Evolutionary conservation across 2,888 invertebrate genomes (phyloP).

Genomic region (Pteria penguin): DNA sequence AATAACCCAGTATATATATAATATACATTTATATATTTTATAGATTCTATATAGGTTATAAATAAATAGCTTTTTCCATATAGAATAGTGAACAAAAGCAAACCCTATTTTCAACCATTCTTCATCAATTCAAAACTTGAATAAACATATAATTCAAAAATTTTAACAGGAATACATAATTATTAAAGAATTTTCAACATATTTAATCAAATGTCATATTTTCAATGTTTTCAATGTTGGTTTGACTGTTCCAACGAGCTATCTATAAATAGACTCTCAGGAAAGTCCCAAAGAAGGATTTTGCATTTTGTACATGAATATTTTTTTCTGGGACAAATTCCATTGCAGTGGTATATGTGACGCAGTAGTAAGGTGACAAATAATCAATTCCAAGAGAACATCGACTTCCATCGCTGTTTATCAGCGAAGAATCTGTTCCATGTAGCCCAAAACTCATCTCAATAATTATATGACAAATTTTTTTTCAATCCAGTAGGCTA

Average conservation of each 20-base stretch:
- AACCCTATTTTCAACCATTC: neutral
- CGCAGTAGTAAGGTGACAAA: too few relatives aligned
- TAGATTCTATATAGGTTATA: neutral
- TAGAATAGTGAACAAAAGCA: neutral
- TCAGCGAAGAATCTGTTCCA: too few relatives aligned
- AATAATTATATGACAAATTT: too few relatives aligned
- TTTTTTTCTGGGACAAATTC: neutral
- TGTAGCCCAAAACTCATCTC: too few relatives aligned
- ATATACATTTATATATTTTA: neutral
- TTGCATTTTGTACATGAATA: neutral
- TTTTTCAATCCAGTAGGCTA: too few relatives aligned
- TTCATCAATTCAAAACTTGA: too few relatives aligned
- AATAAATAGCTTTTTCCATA: neutral
- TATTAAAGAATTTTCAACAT: neutral
- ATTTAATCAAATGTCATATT: neutral
- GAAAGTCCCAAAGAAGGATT: neutral
- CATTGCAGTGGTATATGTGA: neutral
- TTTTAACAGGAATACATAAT: too few relatives aligned
- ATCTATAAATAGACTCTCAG: neutral
- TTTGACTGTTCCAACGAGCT: neutral
- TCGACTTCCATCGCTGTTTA: too few relatives aligned
- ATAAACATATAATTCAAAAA: too few relatives aligned
- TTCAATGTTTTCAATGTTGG: neutral
- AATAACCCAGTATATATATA: neutral
- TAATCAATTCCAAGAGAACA: too few relatives aligned